phyloP scores from a whole-genome alignment of 2,888 invertebrate genomes.

The Pristionchus fissidentatus region DNA sequence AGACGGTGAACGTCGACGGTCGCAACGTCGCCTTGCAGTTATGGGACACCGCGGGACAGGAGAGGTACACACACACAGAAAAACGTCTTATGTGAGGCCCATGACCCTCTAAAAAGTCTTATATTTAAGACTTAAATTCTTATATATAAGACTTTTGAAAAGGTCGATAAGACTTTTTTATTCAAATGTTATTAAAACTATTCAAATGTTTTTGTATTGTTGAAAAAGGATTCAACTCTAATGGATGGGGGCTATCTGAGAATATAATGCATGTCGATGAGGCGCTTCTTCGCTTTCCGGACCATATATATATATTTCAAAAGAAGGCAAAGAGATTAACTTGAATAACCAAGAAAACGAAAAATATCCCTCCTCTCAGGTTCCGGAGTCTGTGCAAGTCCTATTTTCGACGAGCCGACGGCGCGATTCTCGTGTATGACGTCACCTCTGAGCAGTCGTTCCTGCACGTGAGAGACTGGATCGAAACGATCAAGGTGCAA shows the following conservation, averaged over 20 bases:
- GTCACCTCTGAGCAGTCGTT: slow-evolving; percentile 81
- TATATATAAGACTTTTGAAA: neutral
- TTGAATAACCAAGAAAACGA: neutral
- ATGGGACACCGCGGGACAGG: slow-evolving; percentile 82
- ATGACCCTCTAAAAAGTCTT: too few relatives aligned
- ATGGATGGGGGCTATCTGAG: neutral
- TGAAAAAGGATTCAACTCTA: slow-evolving; percentile 5
- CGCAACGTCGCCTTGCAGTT: slow-evolving; percentile 78
- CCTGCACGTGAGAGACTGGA: slow-evolving; percentile 81
- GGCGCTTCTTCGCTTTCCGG: too few relatives aligned
- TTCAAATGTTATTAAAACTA: too few relatives aligned
- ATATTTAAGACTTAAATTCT: neutral
- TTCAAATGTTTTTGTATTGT: too few relatives aligned
- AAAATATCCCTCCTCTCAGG: slow-evolving; percentile 69
- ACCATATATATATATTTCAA: too few relatives aligned
- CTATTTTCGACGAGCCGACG: slow-evolving; percentile 82
- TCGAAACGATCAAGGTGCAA: slow-evolving; percentile 79
- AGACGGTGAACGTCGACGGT: slow-evolving; percentile 79
- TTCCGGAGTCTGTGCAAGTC: slow-evolving; percentile 81
- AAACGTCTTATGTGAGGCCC: too few relatives aligned
- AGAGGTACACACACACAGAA: slow-evolving; percentile 78
- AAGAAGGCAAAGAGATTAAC: neutral
- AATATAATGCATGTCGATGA: neutral
- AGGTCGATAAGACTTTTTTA: too few relatives aligned
- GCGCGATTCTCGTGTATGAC: slow-evolving; percentile 81